phyloP scores from a whole-genome alignment of 2,888 invertebrate genomes.

The Loripinus fragilis region DNA sequence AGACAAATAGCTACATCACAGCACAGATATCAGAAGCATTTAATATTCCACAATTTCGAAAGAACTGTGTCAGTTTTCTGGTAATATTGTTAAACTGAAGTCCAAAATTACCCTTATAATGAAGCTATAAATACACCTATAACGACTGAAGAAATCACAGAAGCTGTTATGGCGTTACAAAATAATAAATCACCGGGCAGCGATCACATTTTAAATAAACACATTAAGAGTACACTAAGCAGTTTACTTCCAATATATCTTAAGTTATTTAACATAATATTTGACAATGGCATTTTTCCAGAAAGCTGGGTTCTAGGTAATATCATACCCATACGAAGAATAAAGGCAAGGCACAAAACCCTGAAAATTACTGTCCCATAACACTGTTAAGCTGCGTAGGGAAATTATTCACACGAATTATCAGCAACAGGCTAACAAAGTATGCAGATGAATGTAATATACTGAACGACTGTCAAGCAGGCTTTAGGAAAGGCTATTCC shows the following conservation, averaged over 20 bases:
- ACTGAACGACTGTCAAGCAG: not conserved
- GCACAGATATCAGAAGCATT: too few species aligned
- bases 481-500: conserved; percentile 16
- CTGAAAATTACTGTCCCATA: conserved; percentile 31
- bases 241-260: not conserved
- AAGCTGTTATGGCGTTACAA: not conserved
- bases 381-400: conserved; percentile 19
- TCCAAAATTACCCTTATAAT: not conserved
- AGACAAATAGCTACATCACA: too few species aligned
- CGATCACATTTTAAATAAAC: conserved; percentile 16
- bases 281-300: conserved; percentile 29
- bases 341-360: conserved; percentile 21
- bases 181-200: not conserved
- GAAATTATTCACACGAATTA: conserved; percentile 1
- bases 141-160: not conserved
- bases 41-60: too few species aligned
- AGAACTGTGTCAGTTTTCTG: too few species aligned
- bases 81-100: too few species aligned
- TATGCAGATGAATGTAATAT: not conserved
- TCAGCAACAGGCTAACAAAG: not conserved
- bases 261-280: conserved; percentile 21
- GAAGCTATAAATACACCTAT: conserved; percentile 8
- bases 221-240: conserved; percentile 11
- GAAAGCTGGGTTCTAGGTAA: conserved; percentile 25
- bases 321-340: conserved; percentile 36